Conservation (phyloP, 2,888 invertebrate species). For the Morpho achilles region DNA sequence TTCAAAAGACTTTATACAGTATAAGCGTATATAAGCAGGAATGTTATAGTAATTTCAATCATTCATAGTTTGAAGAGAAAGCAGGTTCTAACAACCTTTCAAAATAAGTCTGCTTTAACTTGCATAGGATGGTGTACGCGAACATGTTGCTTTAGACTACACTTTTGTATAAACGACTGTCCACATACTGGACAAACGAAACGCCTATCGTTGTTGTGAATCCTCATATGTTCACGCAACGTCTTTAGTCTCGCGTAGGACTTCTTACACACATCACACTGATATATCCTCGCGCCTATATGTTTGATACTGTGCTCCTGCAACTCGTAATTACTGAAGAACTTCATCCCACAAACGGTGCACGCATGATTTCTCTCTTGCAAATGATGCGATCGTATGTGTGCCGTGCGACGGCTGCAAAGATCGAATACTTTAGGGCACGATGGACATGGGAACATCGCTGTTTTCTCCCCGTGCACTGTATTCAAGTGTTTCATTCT, state of each 20-base stretch:
- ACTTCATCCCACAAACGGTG: conserved; percentile 72
- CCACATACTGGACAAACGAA: conserved; percentile 64
- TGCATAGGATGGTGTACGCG: conserved; percentile 66
- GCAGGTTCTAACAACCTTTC: conserved; percentile 2
- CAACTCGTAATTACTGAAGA: conserved; percentile 75
- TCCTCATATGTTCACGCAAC: conserved; percentile 68
- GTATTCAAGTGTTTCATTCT: conserved; percentile 60
- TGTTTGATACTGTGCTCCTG: conserved; percentile 78
- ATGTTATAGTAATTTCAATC: too few relatives aligned
- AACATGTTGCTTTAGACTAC: conserved; percentile 64
- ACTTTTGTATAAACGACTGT: conserved; percentile 67
- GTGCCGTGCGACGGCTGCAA: conserved; percentile 63
- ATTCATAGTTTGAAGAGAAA: too few relatives aligned
- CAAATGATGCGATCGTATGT: conserved; percentile 62
- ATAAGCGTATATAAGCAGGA: too few relatives aligned
- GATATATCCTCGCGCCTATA: conserved; percentile 73
- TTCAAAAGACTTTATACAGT: too few relatives aligned
- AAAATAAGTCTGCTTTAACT: conserved; percentile 46
- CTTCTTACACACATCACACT: conserved; percentile 76
- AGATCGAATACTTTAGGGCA: conserved; percentile 66
- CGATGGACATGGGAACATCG: conserved; percentile 61
- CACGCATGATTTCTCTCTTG: conserved; percentile 73
- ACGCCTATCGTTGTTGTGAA: conserved; percentile 65
- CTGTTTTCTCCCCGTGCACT: conserved; percentile 62
- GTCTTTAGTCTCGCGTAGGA: conserved; percentile 67